Conservation (phyloP, 2,888 invertebrate genomes). For the Chrysina gloriosa region DNA sequence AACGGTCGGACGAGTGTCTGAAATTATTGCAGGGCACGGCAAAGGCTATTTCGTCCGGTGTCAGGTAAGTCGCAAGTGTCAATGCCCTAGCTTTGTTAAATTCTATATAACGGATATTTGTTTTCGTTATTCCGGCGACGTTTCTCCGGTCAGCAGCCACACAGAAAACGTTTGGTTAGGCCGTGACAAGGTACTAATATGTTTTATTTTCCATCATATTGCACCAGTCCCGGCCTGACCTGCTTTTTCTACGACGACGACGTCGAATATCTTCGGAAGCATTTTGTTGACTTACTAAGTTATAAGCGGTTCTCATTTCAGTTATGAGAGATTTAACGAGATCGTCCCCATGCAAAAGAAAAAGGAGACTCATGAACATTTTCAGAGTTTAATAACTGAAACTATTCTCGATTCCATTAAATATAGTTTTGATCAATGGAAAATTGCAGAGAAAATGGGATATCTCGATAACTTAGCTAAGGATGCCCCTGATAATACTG, state of each 20-base stretch:
- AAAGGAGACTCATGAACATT: slow-evolving; percentile 10
- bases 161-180: slow-evolving; percentile 55
- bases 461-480: slow-evolving; percentile 38
- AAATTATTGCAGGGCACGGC: slow-evolving; percentile 47
- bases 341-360: slow-evolving; percentile 10
- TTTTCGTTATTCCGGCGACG: slow-evolving; percentile 41
- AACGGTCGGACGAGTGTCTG: not conserved
- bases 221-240: slow-evolving; percentile 68
- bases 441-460: slow-evolving; percentile 40
- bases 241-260: slow-evolving; percentile 48
- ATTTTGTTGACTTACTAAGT: not conserved
- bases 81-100: slow-evolving; percentile 60
- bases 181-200: slow-evolving; percentile 64
- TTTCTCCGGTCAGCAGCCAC: slow-evolving; percentile 31
- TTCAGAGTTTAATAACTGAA: not conserved
- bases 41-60: slow-evolving; percentile 53
- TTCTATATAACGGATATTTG: slow-evolving; percentile 48
- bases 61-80: slow-evolving; percentile 57
- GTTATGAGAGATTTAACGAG: slow-evolving; percentile 24
- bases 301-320: slow-evolving; percentile 34
- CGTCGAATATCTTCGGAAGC: slow-evolving; percentile 9
- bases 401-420: slow-evolving; percentile 36
- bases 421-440: slow-evolving; percentile 39
- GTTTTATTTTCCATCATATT: slow-evolving; percentile 64
- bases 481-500: slow-evolving; percentile 27